Evolutionary conservation across 2,888 invertebrate genomes (phyloP), one percentile per base, ranked within the genome.

Genomic region (Linnaemya vulpina): DNA sequence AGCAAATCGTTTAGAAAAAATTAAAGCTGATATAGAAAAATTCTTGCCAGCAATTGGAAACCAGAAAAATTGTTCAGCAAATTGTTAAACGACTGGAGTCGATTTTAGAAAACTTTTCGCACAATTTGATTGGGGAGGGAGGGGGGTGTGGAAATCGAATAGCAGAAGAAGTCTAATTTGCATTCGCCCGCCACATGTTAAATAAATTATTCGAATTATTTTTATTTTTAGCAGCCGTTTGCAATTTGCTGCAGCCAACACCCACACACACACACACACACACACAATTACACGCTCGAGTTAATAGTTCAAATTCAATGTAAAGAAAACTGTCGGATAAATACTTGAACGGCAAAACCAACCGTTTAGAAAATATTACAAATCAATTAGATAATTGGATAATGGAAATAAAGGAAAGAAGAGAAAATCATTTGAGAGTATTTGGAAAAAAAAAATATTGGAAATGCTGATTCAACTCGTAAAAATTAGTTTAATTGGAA

Each of bases 311-410:
- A 58, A 46, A 20, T 60, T 46, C 3, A 15, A 30, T 11, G 13
- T 38, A 17, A 35, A 3, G n/a, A 3, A n/a, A 22, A 15, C 5
- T 17, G 43, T 63, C 3, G 30, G 1, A 17, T 5, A 67, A 51
- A 67, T 53, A 17, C 11, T n/a, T 20, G 15, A 68, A 35, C 11
- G 51, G 49, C 25, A 68, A 20, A 5, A 51, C 20, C 3, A 68
- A 38, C 22, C 51, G 35, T 10, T 46, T 68, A 51, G 68, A 20
- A 51, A 68, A 46, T 38, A 38, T 53, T 51, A 20, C 20, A 49
- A 68, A 20, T 9, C 68, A 67, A 49, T 67, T 67, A 35, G 67
- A 67, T 25, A 49, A 67, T 38, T 68, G 35, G 35, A 20, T 51
- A 20, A 15, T 68, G 25, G 13, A 35, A 68, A 35, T 68, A 38